Evolutionary conservation across 1,140 invertebrate genomes (phyloP).

Genomic region (Lamellibrachia luymesi): DNA sequence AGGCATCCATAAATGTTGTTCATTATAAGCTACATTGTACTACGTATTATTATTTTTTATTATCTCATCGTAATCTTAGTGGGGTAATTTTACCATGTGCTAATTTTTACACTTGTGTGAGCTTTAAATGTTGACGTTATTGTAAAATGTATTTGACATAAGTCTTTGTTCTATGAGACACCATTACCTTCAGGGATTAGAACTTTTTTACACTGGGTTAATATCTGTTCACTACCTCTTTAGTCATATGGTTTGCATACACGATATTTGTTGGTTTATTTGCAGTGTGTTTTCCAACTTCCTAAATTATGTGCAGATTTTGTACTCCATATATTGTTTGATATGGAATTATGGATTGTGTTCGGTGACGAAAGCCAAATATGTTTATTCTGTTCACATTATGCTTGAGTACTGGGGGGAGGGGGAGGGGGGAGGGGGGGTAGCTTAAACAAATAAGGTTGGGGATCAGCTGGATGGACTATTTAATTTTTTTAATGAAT

Average conservation of each 20-base stretch:
- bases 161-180: neutral
- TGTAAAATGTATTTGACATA: neutral
- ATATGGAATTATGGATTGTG: neutral
- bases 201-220: neutral
- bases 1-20: neutral
- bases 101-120: neutral
- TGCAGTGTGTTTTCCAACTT: too few species aligned
- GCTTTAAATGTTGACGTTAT: neutral
- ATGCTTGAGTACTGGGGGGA: neutral
- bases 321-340: neutral
- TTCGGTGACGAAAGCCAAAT: neutral
- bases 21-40: neutral
- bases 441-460: neutral
- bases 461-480: neutral
- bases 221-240: neutral
- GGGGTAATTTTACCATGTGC: neutral
- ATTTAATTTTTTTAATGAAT: neutral
- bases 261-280: neutral
- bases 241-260: neutral
- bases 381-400: neutral
- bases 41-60: neutral
- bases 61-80: neutral
- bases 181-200: neutral
- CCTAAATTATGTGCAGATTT: neutral
- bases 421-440: too few species aligned